Evolutionary conservation across 2,113 vertebrate genomes (phyloP).

Genomic region (Gymnobelideus leadbeateri): DNA sequence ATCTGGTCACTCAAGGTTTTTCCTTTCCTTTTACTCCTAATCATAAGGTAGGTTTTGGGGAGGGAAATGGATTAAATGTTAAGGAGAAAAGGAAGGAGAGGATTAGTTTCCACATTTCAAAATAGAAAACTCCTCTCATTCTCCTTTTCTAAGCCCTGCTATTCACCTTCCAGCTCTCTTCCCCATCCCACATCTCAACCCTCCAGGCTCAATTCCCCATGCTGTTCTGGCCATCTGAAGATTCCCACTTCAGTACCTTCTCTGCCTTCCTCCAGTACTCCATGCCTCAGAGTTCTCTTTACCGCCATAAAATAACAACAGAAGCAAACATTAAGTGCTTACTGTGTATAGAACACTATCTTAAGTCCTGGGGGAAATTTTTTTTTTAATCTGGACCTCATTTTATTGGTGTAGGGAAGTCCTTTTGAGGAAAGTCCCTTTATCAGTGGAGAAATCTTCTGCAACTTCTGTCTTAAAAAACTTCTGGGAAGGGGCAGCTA

Average conservation of each 20-base stretch:
- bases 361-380: neutral
- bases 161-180: neutral
- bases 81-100: neutral
- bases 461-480: neutral
- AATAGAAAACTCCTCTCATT: neutral
- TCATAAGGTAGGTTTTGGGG: neutral
- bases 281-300: neutral
- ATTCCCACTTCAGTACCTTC: neutral
- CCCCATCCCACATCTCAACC: neutral
- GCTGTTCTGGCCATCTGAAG: neutral
- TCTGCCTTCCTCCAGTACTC: neutral
- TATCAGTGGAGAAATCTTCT: neutral
- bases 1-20: neutral
- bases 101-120: neutral
- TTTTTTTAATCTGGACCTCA: neutral
- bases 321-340: neutral
- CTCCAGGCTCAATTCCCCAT: neutral
- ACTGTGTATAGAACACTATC: neutral
- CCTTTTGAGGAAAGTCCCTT: neutral
- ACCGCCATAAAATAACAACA: neutral
- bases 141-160: neutral
- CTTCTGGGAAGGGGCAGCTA: too few relatives aligned
- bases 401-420: neutral
- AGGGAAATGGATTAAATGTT: neutral
- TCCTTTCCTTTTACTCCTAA: neutral